A percentile compares a stretch with the other conserved stretches of the same genome.
Conservation (phyloP, 2,113 vertebrate species). For the Saguinus midas region DNA sequence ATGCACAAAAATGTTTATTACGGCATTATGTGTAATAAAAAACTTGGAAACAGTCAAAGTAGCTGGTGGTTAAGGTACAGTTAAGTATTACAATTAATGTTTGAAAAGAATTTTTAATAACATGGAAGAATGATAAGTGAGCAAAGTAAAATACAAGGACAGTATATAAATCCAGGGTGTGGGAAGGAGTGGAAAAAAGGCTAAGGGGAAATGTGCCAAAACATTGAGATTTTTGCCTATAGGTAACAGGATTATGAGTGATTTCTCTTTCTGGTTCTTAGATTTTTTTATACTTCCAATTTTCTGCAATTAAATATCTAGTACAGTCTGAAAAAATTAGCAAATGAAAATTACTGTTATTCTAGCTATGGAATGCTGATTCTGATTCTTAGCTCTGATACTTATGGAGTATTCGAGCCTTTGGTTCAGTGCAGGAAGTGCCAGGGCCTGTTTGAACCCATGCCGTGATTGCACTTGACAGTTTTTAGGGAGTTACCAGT, state of each 20-base stretch:
- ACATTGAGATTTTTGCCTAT: background rate
- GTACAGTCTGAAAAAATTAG: background rate
- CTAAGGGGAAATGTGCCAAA: background rate
- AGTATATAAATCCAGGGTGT: background rate
- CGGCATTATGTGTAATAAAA: slow-evolving; percentile 25
- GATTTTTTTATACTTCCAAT: background rate
- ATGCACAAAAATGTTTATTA: slow-evolving; percentile 11
- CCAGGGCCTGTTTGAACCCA: background rate
- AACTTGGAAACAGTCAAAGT: slow-evolving; percentile 1
- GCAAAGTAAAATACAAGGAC: background rate
- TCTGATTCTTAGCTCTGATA: background rate
- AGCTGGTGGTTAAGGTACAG: slow-evolving; percentile 27
- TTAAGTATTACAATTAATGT: slow-evolving; percentile 52
- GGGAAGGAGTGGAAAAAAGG: background rate
- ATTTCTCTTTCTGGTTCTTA: slow-evolving; percentile 10
- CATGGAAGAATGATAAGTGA: background rate
- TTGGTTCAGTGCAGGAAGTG: background rate
- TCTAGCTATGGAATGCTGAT: background rate
- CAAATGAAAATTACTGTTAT: background rate
- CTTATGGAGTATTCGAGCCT: background rate
- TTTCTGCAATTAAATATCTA: background rate
- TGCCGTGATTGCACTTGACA: background rate
- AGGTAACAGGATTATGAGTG: background rate
- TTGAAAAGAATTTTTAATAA: slow-evolving; percentile 39
- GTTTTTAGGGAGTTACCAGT: background rate